phyloP scores from a whole-genome alignment of 2,888 invertebrate species.

The Craniophora ligustri region DNA sequence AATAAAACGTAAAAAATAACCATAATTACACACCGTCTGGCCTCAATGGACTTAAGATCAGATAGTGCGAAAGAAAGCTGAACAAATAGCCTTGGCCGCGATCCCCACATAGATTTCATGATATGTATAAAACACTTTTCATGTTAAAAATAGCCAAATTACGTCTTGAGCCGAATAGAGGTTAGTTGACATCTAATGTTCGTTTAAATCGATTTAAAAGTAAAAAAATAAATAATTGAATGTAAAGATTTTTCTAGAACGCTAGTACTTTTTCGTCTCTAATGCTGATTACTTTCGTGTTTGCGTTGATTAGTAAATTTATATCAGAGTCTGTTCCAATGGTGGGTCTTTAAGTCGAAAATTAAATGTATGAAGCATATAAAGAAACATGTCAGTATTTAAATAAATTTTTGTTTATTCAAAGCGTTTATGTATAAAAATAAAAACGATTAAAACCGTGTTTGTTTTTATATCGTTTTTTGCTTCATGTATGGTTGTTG shows the following conservation, averaged over 20 bases:
- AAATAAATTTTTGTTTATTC: no score
- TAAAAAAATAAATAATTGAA: slow-evolving; percentile 8
- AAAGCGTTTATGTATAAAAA: no score
- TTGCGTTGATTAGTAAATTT: background rate
- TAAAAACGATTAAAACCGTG: no score
- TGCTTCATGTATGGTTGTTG: no score
- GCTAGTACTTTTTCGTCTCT: background rate
- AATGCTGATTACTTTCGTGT: background rate
- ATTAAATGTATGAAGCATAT: no score
- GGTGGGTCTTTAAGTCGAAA: no score
- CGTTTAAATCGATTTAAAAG: slow-evolving; percentile 15
- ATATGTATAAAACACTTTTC: slow-evolving; percentile 37
- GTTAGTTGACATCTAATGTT: slow-evolving; percentile 21
- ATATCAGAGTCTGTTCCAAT: no score
- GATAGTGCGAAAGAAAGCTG: slow-evolving; percentile 47
- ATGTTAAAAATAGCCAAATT: slow-evolving; percentile 42
- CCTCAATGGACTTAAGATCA: slow-evolving; percentile 27
- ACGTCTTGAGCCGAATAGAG: slow-evolving; percentile 24
- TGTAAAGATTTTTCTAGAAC: background rate
- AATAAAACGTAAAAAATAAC: background rate
- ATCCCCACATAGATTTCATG: slow-evolving; percentile 45
- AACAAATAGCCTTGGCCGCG: slow-evolving; percentile 43
- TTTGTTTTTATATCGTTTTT: no score
- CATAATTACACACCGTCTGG: slow-evolving; percentile 23
- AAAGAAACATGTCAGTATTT: no score